Evolutionary conservation across 2,888 invertebrate species (phyloP), one percentile per base, ranked within the genome.

Genomic region (Leptinotarsa haldemani): DNA sequence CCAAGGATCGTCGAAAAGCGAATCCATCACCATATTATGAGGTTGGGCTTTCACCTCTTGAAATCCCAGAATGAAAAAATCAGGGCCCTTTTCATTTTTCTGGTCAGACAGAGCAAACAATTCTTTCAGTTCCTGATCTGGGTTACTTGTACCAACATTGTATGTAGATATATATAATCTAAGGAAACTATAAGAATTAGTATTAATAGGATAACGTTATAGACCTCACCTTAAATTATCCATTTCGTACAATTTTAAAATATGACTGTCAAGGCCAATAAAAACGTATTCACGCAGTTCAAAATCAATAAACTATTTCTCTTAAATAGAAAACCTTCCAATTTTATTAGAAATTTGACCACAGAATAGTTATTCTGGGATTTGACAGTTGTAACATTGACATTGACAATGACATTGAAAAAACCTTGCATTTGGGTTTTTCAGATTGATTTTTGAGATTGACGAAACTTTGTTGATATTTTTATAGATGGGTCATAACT

Each of bases 21-120:
- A 90, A 81, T 95, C 94, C 87, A 94, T 89, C 20, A 97, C 88
- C 88, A 95, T 92, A 86, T 95, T 95, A 83, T 95, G 95, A 1
- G 95, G 95, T 82, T 95, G 95, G 0, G 95, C 93, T 85, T 95
- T 96, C 1, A 97, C 94, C 90, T 97, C 97, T 90, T 97, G 97
- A 74, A 97, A 88, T 20, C 94, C 94, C 84, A 97, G 90, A 5
- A 95, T 92, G 88, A 94, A 97, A 78, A 97, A 91, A 87, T 97
- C 97, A 20, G 96, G 95, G 73, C 93, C 84, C 82, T 90, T 91
- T 69, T 92, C 90, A 80, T 91, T 90, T 79, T 91, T 91, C 74
- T 90, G 90, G 70, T 89, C 89, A 3, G 76, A 71, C 58, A 81
- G 73, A 74, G 91, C 91, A 69, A 96, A 88, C 65, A 96, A 88